Base-by-base conservation (phyloP, 1,140 invertebrate genomes). In the Copidosoma floridanum region DNA sequence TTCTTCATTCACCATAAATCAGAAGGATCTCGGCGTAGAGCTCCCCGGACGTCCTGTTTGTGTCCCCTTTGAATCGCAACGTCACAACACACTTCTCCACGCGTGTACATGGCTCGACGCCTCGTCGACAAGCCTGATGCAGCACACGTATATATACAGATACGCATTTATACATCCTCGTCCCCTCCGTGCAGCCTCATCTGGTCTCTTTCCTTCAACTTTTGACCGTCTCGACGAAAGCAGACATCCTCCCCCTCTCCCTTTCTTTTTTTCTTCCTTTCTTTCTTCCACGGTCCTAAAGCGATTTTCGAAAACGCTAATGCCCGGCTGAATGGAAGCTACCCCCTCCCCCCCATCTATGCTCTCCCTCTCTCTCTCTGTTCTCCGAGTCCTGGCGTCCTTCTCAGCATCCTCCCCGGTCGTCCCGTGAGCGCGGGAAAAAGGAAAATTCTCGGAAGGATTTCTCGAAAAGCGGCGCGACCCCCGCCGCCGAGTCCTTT, bases 291-390 rank as follows among this genome's bases (percentile, higher is more conserved):
- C 43, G 40, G 56, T 38, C 67, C 58, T 75, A 75, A 78, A 76
- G 70, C 70, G 76, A 77, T 79, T 79, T 79, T 57, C 61, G 64
- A 57, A 71, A 67, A 67, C 65, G 68, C 67, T 77, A 78, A 79
- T 77, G 65, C 74, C 57, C 50, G 32, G 55, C 44, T 63, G 50
- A 61, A 65, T 58, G 57, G 65, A 47, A 23, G 41, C 4, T 14
- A n/a, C 24, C 20, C 14, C 0, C 5, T 14, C 32, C 58, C 20
- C 44, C 20, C 23, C 35, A 4, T 3, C 35, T 5, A 32, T 32
- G 12, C 29, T 32, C 29, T 32, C 29, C 29, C 29, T 6, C 12
- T 32, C 6, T 32, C 6, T 32, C 12, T 12, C 29, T 32, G 29
- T 32, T 8, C n/a, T n/a, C n/a, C n/a, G n/a, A n/a, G n/a, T n/a